phyloP scores from a whole-genome alignment of 2,888 invertebrate genomes.

The Hirtodrosophila cameraria region DNA sequence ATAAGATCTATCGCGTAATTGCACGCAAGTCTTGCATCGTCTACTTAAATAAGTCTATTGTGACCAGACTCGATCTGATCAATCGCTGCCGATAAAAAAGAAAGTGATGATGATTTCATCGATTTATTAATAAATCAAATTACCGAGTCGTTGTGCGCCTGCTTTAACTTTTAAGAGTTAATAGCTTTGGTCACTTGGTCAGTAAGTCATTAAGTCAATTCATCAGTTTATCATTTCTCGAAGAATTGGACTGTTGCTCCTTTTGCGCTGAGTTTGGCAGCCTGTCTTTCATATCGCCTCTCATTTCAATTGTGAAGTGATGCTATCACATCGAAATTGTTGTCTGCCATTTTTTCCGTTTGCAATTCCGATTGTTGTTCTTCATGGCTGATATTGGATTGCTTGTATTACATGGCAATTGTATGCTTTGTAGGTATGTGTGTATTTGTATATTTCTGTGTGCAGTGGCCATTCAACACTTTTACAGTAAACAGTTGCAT shows the following conservation, averaged over 20 bases:
- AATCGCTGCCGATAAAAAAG: too few relatives aligned
- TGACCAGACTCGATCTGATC: too few relatives aligned
- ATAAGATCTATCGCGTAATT: too few relatives aligned
- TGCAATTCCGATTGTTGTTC: constrained; percentile 32
- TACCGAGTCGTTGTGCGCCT: too few relatives aligned
- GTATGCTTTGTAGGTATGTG: constrained; percentile 32
- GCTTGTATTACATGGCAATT: constrained; percentile 34
- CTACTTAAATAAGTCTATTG: too few relatives aligned
- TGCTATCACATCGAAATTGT: constrained; percentile 54
- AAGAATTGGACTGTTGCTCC: constrained; percentile 1
- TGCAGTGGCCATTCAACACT: constrained; percentile 46
- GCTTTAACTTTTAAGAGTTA: too few relatives aligned
- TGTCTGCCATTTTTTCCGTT: constrained; percentile 26
- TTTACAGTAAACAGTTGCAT: constrained; percentile 62
- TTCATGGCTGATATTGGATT: constrained; percentile 31
- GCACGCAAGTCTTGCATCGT: too few relatives aligned
- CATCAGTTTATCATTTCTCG: not conserved
- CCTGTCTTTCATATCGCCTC: constrained; percentile 17
- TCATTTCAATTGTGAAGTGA: constrained; percentile 71
- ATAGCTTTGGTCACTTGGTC: too few relatives aligned
- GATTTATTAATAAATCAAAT: too few relatives aligned
- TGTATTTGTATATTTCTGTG: not conserved
- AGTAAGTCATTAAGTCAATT: too few relatives aligned
- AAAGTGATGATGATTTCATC: too few relatives aligned
- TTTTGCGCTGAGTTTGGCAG: constrained; percentile 27